Evolutionary conservation across 2,888 invertebrate genomes (phyloP), one percentile per base, ranked within the genome.

Genomic region (Dorcus hopei): DNA sequence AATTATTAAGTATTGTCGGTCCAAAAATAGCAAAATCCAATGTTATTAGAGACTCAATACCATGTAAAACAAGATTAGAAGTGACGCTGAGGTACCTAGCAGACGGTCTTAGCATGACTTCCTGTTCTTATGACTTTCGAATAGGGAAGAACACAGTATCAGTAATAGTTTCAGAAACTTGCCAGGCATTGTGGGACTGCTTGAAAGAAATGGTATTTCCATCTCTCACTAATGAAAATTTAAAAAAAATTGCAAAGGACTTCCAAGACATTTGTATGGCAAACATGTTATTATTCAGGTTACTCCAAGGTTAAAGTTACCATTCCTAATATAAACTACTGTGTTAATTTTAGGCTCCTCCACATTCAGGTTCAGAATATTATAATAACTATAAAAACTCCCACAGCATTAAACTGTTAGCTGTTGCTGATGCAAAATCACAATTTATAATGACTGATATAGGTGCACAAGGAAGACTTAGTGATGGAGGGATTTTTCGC

Each of bases 341-440:
- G 48, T 57, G 62, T 33, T 41, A 38, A 47, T 51, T 65, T 52
- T 39, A 51, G 47, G 60, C 59, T 55, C 63, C 62, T 48, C 40
- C 49, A 40, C 16, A 33, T 40, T 58, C 54, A 58, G 63, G 61
- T 38, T 64, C 61, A 48, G 60, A 59, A 40, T 66, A 60, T 48
- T 66, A 52, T 48, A 65, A 52, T 48, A 65, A 66, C 55, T 65
- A 67, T 43, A 63, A 67, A 54, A 43, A 62, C 52, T 45, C 54
- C 56, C 61, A 58, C 41, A 59, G 62, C 40, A 61, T 62, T 50
- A 62, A 64, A 16, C 49, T 64, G 55, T 54, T 66, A 52, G 62
- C 61, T 14, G 42, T 54, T n/a, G 63, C 55, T 16, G 64, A 64
- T 55, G 64, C 62, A 45, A 49, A 62, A 45, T 65, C 62, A 52